Evolutionary conservation across 2,888 invertebrate species (phyloP), one percentile per base, ranked within the genome.

Genomic region (Aleiodes testaceus): DNA sequence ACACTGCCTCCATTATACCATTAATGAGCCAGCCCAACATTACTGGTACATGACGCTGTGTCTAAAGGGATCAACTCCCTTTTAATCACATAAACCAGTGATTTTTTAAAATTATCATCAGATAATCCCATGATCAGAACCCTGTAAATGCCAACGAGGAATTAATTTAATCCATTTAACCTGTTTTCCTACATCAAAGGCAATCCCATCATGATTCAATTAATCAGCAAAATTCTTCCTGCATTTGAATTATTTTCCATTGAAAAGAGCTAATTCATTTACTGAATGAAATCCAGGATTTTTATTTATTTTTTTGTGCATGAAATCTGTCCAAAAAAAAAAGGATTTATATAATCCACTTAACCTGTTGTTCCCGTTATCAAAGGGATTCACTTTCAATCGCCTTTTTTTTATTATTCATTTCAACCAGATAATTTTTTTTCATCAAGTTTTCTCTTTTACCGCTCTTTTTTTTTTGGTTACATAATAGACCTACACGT

Each of bases 1-100:
- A 30, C 59, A 18, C n/a, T 36, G 59, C 30, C 36, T 42, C 26
- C 59, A 59, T 59, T 59, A 59, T 59, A n/a, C 42, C 59, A 59
- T 59, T 59, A 36, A 59, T 59, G 59, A 59, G 59, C 42, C 59
- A 59, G 42, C 7, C 59, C 59, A 59, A 59, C 59, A 59, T 42
- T 18, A 18, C 36, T 59, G 16, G 16, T 42, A 59, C 59, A 59
- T 59, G 59, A 59, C 59, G 18, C 42, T 59, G 42, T 42, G 59
- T 59, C 59, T 59, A 59, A 59, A 59, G 36, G 59, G 59, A 59
- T 59, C 42, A 59, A 59, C 1, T 59, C 59, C 59, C 42, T 59
- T 59, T 59, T 36, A 59, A 36, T 42, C 42, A 5, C 18, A 11
- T 18, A 50, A 50, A 20, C 50, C 50, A n/a, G 6, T 50, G 16